Percentiles rank a stretch among this genome's conserved stretches.
These are phyloP conservation scores for Phrynocephalus guinanensis DNA, from an alignment of 2,797 vertebrate genomes.

Conservation along the genomic window DNA sequence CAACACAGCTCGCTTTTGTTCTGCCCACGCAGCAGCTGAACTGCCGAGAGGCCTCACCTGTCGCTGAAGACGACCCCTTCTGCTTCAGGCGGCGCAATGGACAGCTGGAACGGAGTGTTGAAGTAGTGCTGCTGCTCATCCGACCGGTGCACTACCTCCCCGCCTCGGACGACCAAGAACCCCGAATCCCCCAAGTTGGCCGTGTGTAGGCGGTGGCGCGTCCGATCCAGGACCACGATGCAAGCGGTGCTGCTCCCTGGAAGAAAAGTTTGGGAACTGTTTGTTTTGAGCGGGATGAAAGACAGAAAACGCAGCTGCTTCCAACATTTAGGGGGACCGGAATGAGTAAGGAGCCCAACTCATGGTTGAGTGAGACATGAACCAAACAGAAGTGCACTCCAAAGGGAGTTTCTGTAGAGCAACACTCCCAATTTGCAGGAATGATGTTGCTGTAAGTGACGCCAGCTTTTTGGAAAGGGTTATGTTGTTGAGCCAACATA, in stretches of 20 bases:
- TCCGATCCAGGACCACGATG: constrained; percentile 94
- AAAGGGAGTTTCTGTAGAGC: background rate
- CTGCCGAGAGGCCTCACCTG: constrained; percentile 82
- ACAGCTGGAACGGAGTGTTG: constrained; percentile 98
- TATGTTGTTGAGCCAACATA: background rate
- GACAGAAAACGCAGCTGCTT: background rate
- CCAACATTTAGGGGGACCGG: fast-evolving
- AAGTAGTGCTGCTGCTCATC: constrained; percentile 99
- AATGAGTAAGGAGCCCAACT: fast-evolving
- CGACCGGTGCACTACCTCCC: constrained; percentile 96
- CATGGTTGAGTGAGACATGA: background rate
- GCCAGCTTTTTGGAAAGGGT: background rate
- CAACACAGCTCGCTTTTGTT: background rate
- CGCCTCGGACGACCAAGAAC: constrained; percentile 94
- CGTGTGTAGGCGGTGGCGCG: constrained; percentile 92
- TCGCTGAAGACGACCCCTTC: constrained; percentile 95
- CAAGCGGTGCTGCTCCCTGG: constrained; percentile 97
- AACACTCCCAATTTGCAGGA: background rate
- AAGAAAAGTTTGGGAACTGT: constrained; percentile 3
- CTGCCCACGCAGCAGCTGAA: fast-evolving
- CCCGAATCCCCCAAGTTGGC: constrained; percentile 97
- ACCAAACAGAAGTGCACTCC: background rate
- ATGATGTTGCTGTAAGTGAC: background rate
- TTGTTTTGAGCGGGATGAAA: background rate
- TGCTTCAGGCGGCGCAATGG: constrained; percentile 93